Evolutionary conservation across 2,797 vertebrate genomes (phyloP).

Genomic region (Mormyrus hasselquistii): DNA sequence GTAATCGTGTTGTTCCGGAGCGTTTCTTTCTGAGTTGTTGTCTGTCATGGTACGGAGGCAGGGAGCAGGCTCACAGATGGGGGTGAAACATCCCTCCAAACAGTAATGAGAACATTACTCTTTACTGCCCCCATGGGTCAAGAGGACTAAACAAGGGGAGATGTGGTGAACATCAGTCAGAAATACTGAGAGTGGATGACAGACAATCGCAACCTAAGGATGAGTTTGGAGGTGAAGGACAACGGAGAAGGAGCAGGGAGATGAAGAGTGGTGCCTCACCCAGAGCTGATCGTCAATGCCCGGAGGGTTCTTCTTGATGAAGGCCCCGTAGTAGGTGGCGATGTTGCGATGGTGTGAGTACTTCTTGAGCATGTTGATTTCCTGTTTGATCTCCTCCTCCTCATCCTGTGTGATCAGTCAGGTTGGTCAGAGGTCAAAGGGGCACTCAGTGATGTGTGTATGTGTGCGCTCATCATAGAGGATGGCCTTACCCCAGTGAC

Average conservation of each 20-base stretch:
- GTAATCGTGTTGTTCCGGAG: not conserved
- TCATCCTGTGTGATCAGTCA: constrained; percentile 71
- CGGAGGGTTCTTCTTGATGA: constrained; percentile 94
- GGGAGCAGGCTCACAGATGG: not conserved
- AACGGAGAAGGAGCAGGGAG: not conserved
- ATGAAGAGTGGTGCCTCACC: constrained; percentile 55
- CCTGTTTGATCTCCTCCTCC: constrained; percentile 98
- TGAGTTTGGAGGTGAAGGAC: not conserved
- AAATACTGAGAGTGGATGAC: not conserved
- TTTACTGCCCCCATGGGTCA: not conserved
- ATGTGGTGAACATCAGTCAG: not conserved
- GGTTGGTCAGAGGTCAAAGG: not conserved
- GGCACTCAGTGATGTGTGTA: not conserved
- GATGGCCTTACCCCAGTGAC: constrained; percentile 82
- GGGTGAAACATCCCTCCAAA: not conserved
- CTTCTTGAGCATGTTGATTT: constrained; percentile 98
- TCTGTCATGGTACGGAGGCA: not conserved
- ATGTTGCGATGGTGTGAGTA: constrained; percentile 98
- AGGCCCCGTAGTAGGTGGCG: constrained; percentile 94
- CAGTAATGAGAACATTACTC: not conserved
- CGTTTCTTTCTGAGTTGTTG: not conserved
- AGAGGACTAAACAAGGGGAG: not conserved
- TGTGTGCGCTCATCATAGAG: not conserved
- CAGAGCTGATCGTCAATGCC: constrained; percentile 96
- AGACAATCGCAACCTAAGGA: not conserved